Conservation (phyloP, 2,113 vertebrate genomes). For the Pandion haliaetus region DNA sequence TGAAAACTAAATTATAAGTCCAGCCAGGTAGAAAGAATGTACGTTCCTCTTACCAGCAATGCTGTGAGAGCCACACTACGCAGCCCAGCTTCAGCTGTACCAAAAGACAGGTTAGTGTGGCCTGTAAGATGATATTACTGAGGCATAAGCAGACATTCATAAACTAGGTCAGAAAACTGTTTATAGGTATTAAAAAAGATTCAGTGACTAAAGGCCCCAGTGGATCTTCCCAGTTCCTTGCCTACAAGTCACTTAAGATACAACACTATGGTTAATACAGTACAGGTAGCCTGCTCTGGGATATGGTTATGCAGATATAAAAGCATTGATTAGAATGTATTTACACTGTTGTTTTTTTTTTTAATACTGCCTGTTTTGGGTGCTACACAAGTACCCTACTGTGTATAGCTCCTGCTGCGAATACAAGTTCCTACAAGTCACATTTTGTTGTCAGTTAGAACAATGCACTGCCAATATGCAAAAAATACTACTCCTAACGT, state of each 20-base stretch:
- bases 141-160: neutral
- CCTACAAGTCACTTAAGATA: neutral
- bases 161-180: constrained; percentile 3
- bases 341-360: no score
- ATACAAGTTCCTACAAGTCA: neutral
- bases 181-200: constrained; percentile 12
- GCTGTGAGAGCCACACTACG: neutral
- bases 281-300: neutral
- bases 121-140: neutral
- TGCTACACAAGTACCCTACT: neutral
- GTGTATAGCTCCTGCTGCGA: neutral
- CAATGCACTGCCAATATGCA: neutral
- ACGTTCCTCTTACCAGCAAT: neutral
- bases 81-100: neutral
- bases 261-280: neutral
- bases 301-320: neutral
- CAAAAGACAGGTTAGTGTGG: neutral
- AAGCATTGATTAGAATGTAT: neutral
- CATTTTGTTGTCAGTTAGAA: neutral
- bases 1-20: neutral
- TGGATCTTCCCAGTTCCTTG: neutral
- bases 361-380: neutral
- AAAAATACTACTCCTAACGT: neutral
- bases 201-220: neutral
- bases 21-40: neutral